A percentile compares a stretch with the other conserved stretches of the same genome.
phyloP scores from a whole-genome alignment of 2,113 vertebrate species.

The Psilopsiagon aymara region DNA sequence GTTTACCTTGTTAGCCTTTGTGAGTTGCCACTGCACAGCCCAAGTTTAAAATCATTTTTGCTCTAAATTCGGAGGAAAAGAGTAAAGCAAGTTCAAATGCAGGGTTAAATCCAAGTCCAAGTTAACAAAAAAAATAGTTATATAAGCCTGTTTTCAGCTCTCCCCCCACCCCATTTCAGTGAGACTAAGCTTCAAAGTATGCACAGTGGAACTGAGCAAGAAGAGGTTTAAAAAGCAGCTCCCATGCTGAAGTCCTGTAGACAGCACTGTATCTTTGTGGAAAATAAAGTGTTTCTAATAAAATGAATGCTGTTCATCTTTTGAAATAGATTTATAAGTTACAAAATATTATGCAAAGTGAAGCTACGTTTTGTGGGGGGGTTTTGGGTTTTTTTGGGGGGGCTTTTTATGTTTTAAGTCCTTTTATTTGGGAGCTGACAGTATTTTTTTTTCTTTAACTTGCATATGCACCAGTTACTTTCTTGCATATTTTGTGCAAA shows the following conservation, averaged over 20 bases:
- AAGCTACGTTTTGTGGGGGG: too few species aligned
- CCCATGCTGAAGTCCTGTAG: background rate
- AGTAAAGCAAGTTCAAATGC: background rate
- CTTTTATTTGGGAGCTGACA: background rate
- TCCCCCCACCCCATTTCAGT: accelerated
- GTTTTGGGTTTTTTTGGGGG: too few species aligned
- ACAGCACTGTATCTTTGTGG: background rate
- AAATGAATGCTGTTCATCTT: background rate
- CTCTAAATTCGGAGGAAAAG: background rate
- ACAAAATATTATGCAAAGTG: accelerated
- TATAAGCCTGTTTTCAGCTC: background rate
- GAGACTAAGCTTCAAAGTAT: background rate
- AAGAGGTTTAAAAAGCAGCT: background rate
- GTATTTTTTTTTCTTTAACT: too few species aligned
- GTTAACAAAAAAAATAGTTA: background rate
- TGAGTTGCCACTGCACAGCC: background rate
- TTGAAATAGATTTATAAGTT: accelerated
- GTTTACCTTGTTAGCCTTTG: slow-evolving; percentile 31
- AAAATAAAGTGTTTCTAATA: background rate
- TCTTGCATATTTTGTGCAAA: background rate
- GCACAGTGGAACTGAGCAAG: background rate
- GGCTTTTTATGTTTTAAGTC: background rate
- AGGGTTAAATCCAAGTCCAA: background rate
- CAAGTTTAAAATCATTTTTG: background rate
- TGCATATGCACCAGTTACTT: accelerated